Base-by-base conservation (phyloP, 2,888 invertebrate genomes). In the Drosophila hawaiiensis region DNA sequence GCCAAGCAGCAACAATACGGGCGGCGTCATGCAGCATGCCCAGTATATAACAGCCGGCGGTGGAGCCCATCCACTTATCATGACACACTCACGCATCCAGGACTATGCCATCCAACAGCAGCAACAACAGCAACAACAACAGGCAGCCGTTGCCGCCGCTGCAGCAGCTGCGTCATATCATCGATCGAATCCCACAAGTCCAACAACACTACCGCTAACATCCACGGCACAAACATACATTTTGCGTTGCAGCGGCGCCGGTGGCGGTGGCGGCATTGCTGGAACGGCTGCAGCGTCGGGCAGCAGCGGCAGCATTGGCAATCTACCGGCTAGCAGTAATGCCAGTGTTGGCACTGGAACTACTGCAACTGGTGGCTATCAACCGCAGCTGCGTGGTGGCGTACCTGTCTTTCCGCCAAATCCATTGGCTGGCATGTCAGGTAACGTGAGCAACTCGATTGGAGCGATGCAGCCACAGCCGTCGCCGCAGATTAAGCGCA, bases 131-230 rank as follows among this genome's bases (percentile, higher is more conserved):
- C 92, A 91, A 29, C 93, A 93, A 25, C 93, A 93, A 65, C 76
- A 83, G 35, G 60, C 93, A 90, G 76, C 92, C 50, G 35, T 59
- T 1, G 65, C 87, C 80, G 81, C 92, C 73, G 74, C 84, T 63
- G 69, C 78, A 22, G 80, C 93, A 84, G 66, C 91, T 68, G 68
- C 91, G 70, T 94, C 94, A 78, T 93, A 94, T 85, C 95, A 95
- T 92, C 94, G 96, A 82, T 96, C 96, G 59, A 96, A 96, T 92
- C 96, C 96, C 25, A 96, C 96, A 74, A 96, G 96, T 91, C 96
- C 96, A 33, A 96, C 96, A 54, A 92, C 92, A 52, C 95, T 94
- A 82, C 94, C 93, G 16, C 83, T 79, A 22, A 78, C 90, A 4
- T 89, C 92, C 55, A 87, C 88, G 59, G 88, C 91, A 60, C 92